A percentile compares a stretch with the other conserved stretches of the same genome.
Conservation (phyloP, 2,888 invertebrate species). For the Agrochola circellaris region DNA sequence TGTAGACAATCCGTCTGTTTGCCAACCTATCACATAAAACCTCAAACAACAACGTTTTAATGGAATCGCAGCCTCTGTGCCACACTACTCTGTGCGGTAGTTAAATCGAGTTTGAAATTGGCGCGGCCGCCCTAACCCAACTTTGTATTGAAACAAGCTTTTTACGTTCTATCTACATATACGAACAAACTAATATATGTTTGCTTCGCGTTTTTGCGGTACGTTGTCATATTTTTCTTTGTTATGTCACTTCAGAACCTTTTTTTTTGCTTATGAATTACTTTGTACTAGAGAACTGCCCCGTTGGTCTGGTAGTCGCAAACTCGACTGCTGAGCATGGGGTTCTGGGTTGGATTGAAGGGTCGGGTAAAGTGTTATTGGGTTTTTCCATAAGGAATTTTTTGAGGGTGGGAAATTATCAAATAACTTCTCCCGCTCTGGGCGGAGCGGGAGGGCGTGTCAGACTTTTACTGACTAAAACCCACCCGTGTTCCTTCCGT, state of each 20-base stretch:
- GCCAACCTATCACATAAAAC: conserved; percentile 44
- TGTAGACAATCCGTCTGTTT: conserved; percentile 17
- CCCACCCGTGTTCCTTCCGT: too few relatives aligned
- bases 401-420: too few relatives aligned
- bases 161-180: conserved; percentile 34
- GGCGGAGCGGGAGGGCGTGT: too few relatives aligned
- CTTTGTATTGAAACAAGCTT: conserved; percentile 61
- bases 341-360: too few relatives aligned
- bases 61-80: conserved; percentile 49
- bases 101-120: conserved; percentile 81
- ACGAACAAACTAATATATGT: conserved; percentile 9
- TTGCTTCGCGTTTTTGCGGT: conserved; percentile 9
- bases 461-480: too few relatives aligned
- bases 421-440: too few relatives aligned
- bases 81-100: conserved; percentile 60
- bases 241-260: background rate
- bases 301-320: too few relatives aligned
- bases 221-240: background rate
- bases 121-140: conserved; percentile 58
- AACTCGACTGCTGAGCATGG: too few relatives aligned
- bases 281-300: too few relatives aligned
- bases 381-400: too few relatives aligned
- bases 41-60: conserved; percentile 41
- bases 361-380: too few relatives aligned
- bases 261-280: too few relatives aligned